Evolutionary conservation across 2,888 invertebrate genomes (phyloP).

Genomic region (Liopterus haemorrhoidalis): DNA sequence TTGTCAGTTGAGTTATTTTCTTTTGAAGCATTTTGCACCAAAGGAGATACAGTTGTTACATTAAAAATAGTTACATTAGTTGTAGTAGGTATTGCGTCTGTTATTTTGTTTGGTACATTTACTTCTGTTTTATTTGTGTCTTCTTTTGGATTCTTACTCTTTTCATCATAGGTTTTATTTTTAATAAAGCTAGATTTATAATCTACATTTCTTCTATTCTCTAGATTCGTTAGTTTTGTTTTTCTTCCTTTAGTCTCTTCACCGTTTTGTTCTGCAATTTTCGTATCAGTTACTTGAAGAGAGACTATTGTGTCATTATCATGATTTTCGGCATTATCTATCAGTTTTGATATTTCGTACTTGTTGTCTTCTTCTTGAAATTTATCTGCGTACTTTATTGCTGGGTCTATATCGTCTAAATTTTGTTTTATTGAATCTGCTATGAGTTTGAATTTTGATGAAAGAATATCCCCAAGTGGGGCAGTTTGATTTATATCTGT

Average conservation of each 20-base stretch:
- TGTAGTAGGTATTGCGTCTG: background rate
- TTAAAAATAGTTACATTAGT: conserved; percentile 12
- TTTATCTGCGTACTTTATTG: conserved; percentile 17
- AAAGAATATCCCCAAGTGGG: conserved; percentile 12
- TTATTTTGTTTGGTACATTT: conserved; percentile 22
- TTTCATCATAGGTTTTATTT: conserved; percentile 50
- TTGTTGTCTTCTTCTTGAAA: conserved; percentile 13
- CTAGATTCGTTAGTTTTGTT: conserved; percentile 41
- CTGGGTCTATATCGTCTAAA: conserved; percentile 38
- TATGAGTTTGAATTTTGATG: conserved; percentile 49
- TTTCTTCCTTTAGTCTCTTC: conserved; percentile 36
- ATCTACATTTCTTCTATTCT: conserved; percentile 48
- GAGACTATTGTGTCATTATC: conserved; percentile 33
- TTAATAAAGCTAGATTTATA: conserved; percentile 51
- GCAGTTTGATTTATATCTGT: conserved; percentile 16
- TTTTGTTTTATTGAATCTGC: conserved; percentile 52
- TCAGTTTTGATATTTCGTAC: conserved; percentile 23
- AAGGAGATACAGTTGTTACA: conserved; percentile 15
- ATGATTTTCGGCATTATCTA: conserved; percentile 30
- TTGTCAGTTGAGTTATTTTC: conserved; percentile 19
- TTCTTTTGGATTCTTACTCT: conserved; percentile 47
- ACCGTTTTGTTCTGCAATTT: conserved; percentile 36
- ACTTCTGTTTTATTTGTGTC: conserved; percentile 31
- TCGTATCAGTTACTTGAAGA: conserved; percentile 37
- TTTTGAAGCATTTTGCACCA: conserved; percentile 1